These are phyloP conservation scores for Fukomys damarensis DNA, from an alignment of 2,113 vertebrate species.

Conservation along the genomic window DNA sequence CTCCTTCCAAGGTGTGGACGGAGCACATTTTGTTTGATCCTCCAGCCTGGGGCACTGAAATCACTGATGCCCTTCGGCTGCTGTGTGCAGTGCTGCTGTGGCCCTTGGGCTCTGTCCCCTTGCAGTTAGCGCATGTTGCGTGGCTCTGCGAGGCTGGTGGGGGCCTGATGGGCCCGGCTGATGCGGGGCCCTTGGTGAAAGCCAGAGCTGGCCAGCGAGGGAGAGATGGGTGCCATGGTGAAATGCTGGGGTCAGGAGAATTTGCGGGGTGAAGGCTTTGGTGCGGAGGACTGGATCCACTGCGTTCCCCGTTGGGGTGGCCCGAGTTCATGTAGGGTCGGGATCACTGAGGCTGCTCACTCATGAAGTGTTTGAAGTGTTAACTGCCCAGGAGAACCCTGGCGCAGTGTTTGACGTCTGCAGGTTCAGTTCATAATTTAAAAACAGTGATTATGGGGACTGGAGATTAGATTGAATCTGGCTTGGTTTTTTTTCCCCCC, in stretches of 20 bases:
- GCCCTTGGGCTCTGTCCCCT: not conserved
- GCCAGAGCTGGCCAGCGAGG: too few relatives aligned
- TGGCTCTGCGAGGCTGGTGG: not conserved
- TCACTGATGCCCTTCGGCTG: not conserved
- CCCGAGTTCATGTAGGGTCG: not conserved
- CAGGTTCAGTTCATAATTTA: not conserved
- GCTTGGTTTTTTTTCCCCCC: not conserved
- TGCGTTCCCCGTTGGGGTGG: not conserved
- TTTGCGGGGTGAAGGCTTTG: not conserved
- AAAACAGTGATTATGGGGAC: not conserved
- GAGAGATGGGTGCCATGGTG: not conserved
- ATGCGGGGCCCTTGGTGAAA: not conserved
- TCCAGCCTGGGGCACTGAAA: fast-evolving
- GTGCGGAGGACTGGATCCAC: not conserved
- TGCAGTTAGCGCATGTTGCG: too few relatives aligned
- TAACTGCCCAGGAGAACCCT: not conserved
- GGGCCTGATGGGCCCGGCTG: not conserved
- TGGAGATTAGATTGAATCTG: not conserved
- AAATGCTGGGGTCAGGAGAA: not conserved
- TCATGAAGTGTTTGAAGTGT: not conserved
- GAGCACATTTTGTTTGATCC: not conserved
- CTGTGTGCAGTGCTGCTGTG: too few relatives aligned
- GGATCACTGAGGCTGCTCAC: not conserved
- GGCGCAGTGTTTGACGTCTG: not conserved
- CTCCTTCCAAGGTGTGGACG: fast-evolving